Evolutionary conservation across 2,797 vertebrate genomes (phyloP).

Genomic region (Pangasius krempfi): DNA sequence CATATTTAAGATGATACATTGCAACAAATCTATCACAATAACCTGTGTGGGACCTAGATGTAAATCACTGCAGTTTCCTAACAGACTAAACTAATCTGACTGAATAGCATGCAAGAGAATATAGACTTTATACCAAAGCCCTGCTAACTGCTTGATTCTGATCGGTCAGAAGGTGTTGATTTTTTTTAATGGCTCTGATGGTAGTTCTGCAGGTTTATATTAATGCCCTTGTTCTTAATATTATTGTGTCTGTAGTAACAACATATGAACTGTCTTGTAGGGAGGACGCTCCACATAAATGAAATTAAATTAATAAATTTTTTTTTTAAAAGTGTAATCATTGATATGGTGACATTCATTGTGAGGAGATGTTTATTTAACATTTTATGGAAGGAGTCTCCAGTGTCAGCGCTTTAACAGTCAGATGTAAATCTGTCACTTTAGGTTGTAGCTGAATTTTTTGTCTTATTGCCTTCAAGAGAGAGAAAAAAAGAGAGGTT

Average conservation of each 20-base stretch:
- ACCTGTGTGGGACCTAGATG: too few species aligned
- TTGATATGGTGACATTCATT: neutral
- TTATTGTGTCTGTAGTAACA: neutral
- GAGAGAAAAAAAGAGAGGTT: neutral
- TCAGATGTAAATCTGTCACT: neutral
- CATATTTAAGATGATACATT: neutral
- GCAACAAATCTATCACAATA: neutral
- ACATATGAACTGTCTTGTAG: neutral
- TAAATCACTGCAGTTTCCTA: neutral
- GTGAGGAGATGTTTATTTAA: neutral
- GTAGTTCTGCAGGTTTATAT: neutral
- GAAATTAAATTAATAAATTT: neutral
- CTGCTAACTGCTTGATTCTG: neutral
- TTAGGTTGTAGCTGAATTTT: neutral
- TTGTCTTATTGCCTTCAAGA: neutral
- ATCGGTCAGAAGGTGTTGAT: neutral
- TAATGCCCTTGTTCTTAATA: neutral
- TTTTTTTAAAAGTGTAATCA: neutral
- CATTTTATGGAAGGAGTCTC: too few species aligned
- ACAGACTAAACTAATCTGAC: neutral
- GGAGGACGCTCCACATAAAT: neutral
- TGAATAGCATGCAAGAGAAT: neutral
- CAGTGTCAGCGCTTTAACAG: neutral
- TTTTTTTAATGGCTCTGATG: neutral
- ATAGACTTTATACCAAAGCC: neutral